Evolutionary conservation across 2,888 invertebrate genomes (phyloP), one percentile per base, ranked within the genome.

Genomic region (Eueremaeus valkanovi): DNA sequence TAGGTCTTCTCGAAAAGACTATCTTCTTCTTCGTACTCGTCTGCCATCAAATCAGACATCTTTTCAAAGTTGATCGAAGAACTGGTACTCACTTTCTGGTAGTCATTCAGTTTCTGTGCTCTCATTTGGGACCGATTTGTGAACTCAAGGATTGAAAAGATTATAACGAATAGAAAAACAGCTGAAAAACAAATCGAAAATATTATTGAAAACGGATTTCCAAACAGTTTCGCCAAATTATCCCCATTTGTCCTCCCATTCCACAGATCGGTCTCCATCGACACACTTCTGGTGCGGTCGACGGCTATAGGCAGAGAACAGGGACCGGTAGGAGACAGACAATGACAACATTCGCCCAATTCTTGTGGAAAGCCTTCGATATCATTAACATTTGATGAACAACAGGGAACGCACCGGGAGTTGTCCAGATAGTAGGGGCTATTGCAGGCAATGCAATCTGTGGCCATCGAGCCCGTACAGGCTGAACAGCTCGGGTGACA

Each of bases 401-500:
- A 77, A 40, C 77, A 77, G 21, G 73, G 73, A 66, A 75, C 78
- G 77, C 70, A 74, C 45, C 76, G 77, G 66, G 36, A 76, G 75
- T 58, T 72, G n/a, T 79, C 77, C 55, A 76, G 66, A 51, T 49
- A 73, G 72, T 73, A 42, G 24, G 73, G 45, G 29, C 55, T 49
- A 42, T 42, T 21, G 45, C 74, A 77, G n/a, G 27, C 24, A 18
- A 55, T 29, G 70, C 76, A 77, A 68, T 73, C 58, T 55, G 70
- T 78, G 33, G 77, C 72, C 13, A 33, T 61, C 51, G 72, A 70
- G n/a, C 77, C 80, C 29, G 68, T 78, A 45, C 80, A 80, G 8
- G 70, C 31, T 0, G 78, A 77, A 78, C 80, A 80, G 36, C 73
- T 55, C 11, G 51, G 13, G 40, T 77, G 75, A 74, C 80, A 80